phyloP scores from a whole-genome alignment of 2,113 vertebrate species.

The Muscicapa adusta region DNA sequence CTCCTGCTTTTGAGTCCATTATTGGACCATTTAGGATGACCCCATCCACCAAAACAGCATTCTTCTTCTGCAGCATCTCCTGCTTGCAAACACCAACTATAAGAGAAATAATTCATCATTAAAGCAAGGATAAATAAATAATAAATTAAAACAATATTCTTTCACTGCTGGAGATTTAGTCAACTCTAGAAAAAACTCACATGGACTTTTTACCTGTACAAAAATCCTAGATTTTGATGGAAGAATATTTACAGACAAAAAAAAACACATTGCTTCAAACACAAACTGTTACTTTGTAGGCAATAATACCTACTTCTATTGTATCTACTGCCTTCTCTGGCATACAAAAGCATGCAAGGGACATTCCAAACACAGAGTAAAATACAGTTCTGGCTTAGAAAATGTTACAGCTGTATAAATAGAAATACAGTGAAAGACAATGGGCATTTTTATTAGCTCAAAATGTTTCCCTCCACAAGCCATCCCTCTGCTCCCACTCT shows the following conservation, averaged over 20 bases:
- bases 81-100: slow-evolving; percentile 47
- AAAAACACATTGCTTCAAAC: background rate
- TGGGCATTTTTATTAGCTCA: background rate
- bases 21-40: slow-evolving; percentile 75
- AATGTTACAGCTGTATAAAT: background rate
- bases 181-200: background rate
- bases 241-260: background rate
- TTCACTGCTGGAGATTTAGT: background rate
- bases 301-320: background rate
- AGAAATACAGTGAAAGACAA: background rate
- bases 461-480: background rate
- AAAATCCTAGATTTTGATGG: background rate
- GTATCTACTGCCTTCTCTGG: background rate
- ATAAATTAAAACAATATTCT: background rate
- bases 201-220: background rate
- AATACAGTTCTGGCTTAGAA: background rate
- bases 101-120: slow-evolving; percentile 19
- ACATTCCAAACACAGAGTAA: background rate
- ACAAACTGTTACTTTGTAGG: background rate
- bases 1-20: slow-evolving; percentile 69
- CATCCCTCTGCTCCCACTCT: background rate
- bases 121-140: background rate
- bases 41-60: slow-evolving; percentile 71
- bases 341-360: background rate
- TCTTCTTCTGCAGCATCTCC: slow-evolving; percentile 65